phyloP scores from a whole-genome alignment of 23 tunicate species.

The Clavelina lepadiformis region DNA sequence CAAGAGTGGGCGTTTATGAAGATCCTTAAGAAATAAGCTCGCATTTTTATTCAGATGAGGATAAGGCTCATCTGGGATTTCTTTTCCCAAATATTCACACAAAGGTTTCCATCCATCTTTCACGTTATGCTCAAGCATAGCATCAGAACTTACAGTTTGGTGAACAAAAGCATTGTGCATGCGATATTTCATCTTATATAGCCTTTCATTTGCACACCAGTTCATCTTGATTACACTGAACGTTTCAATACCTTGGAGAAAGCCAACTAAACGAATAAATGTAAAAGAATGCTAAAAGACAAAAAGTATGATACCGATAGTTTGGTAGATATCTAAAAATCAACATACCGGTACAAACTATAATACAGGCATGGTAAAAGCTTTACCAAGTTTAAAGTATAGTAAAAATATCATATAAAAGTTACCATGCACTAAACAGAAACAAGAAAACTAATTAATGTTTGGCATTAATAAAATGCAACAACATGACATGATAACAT shows the following conservation, averaged over 20 bases:
- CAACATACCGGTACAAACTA: too few relatives aligned
- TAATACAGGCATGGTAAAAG: too few relatives aligned
- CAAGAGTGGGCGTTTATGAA: conserved; percentile 6
- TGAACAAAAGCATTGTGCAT: conserved; percentile 65
- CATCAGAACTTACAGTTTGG: conserved; percentile 60
- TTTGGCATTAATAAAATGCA: too few relatives aligned
- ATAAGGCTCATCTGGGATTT: conserved; percentile 46
- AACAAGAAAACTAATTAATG: too few relatives aligned
- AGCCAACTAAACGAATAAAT: conserved; percentile 16
- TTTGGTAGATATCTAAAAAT: too few relatives aligned
- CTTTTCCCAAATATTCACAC: conserved; percentile 44
- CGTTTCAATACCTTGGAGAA: conserved; percentile 28
- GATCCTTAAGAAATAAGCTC: conserved; percentile 26
- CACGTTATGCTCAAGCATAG: conserved; percentile 25
- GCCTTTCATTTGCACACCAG: conserved; percentile 43
- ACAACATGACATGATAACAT: too few relatives aligned
- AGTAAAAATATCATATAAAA: too few relatives aligned
- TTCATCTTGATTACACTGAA: background rate
- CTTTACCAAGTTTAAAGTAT: too few relatives aligned
- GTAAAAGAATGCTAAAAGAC: background rate
- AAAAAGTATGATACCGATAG: background rate
- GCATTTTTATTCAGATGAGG: conserved; percentile 73
- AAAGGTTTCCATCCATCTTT: conserved; percentile 57
- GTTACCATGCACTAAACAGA: too few relatives aligned
- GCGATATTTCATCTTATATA: conserved; percentile 67